Base-by-base conservation (phyloP, 2,113 vertebrate species). In the Syngnathus typhle region DNA sequence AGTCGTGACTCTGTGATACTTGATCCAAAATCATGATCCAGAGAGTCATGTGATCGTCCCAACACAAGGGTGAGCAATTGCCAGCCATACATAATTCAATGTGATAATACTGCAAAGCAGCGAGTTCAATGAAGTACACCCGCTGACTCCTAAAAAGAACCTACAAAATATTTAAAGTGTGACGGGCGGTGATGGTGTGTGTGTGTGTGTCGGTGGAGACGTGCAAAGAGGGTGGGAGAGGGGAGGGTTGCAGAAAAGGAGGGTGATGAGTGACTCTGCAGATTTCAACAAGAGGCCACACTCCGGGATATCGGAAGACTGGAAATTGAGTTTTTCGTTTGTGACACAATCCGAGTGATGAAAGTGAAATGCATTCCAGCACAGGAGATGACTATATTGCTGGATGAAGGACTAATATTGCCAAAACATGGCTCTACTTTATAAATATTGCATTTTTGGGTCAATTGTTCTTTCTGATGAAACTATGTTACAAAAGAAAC, bases 201-300 rank as follows among this genome's bases (percentile, higher is more conserved):
- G 55, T 59, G 67, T 46, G 61, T 64, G 62, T 47, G 62, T 65
- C 9, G 37, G 72, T 66, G 76, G 70, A 73, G 71, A 74, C 68
- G 68, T 70, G 37, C 43, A 54, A 72, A 60, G 75, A 84, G 69
- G 77, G 21, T 27, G 52, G 52, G 21, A 27, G 52, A 58, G 80
- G 72, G 80, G 72, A 64, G 72, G 73, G 67, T 19, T 81, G 85
- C 82, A 81, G 79, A 75, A 59, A 56, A 68, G 74, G 51, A 72
- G 70, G 65, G 60, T 37, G 82, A 75, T 67, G 74, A 79, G 72
- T 83, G 83, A 85, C 78, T 78, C 77, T 80, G 84, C 84, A 87
- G 78, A 84, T 84, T 83, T 73, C 72, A 78, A 67, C n/a, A 65
- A 71, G 64, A 72, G 58, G 77, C 85, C 63, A 75, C 44, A 69